Conservation (phyloP, 2,113 vertebrate genomes). For the Microtus ochrogaster region DNA sequence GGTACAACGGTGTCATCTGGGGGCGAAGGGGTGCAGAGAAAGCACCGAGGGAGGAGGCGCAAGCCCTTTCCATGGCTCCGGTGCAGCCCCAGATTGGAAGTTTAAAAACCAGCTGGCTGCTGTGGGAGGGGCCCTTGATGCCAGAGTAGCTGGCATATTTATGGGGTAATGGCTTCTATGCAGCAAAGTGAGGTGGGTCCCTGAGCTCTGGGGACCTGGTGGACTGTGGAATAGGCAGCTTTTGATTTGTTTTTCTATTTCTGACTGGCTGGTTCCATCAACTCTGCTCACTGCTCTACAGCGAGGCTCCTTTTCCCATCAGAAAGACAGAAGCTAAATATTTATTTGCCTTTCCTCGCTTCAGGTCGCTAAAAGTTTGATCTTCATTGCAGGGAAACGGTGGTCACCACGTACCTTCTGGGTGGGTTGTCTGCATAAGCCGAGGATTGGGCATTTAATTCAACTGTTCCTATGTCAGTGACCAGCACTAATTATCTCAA, state of each 20-base stretch:
- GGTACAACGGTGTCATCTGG: not conserved
- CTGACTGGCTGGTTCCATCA: not conserved
- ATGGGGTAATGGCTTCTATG: not conserved
- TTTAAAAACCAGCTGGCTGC: not conserved
- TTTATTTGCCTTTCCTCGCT: too few species aligned
- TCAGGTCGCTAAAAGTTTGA: fast-evolving
- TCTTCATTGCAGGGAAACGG: not conserved
- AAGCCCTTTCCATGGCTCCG: not conserved
- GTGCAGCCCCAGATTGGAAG: not conserved
- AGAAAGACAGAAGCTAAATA: not conserved
- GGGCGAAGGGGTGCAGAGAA: fast-evolving
- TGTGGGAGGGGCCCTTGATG: fast-evolving
- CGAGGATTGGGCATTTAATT: fast-evolving
- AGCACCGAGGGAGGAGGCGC: fast-evolving
- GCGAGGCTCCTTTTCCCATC: fast-evolving
- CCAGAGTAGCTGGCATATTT: not conserved
- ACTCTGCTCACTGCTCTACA: not conserved
- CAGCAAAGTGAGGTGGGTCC: not conserved
- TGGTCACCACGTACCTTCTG: not conserved
- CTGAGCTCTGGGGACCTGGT: not conserved
- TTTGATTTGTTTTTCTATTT: not conserved
- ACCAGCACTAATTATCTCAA: fast-evolving
- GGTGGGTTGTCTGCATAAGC: not conserved
- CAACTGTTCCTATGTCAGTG: fast-evolving
- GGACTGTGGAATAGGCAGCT: not conserved